Evolutionary conservation across 2,113 vertebrate species (phyloP).

Genomic region (Deroptyus accipitrinus): DNA sequence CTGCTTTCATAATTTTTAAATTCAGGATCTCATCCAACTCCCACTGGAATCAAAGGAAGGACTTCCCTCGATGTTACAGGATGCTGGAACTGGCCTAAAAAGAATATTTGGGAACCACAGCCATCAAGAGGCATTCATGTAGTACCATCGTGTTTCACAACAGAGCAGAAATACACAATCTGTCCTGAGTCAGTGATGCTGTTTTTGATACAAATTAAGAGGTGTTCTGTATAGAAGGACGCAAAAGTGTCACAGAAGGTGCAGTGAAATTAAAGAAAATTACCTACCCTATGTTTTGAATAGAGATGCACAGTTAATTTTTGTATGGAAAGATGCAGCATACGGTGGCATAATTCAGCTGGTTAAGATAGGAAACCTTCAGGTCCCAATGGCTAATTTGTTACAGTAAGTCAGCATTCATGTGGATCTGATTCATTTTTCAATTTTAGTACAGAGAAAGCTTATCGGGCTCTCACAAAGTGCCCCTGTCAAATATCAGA

Average conservation of each 20-base stretch:
- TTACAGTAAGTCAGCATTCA: not conserved
- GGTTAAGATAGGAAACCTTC: not conserved
- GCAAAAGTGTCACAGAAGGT: not conserved
- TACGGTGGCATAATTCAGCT: not conserved
- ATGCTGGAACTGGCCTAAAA: not conserved
- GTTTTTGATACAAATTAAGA: not conserved
- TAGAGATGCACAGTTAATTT: not conserved
- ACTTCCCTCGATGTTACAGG: not conserved
- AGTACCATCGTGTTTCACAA: not conserved
- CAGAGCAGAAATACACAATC: not conserved
- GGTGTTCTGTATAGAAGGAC: not conserved
- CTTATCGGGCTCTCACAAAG: not conserved
- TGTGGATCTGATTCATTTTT: not conserved
- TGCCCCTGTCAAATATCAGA: constrained; percentile 1
- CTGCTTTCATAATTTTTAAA: constrained; percentile 22
- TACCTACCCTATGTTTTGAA: not conserved
- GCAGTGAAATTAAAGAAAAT: not conserved
- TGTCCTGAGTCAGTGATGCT: not conserved
- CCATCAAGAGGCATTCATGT: not conserved
- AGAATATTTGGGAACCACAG: not conserved
- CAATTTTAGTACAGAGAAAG: constrained; percentile 1
- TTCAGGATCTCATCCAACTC: not conserved
- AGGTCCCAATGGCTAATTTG: not conserved
- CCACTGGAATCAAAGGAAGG: constrained; percentile 4
- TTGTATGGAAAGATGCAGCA: not conserved